These are phyloP conservation scores for Drosophila busckii DNA, from an alignment of 1,140 invertebrate species.

Conservation along the genomic window DNA sequence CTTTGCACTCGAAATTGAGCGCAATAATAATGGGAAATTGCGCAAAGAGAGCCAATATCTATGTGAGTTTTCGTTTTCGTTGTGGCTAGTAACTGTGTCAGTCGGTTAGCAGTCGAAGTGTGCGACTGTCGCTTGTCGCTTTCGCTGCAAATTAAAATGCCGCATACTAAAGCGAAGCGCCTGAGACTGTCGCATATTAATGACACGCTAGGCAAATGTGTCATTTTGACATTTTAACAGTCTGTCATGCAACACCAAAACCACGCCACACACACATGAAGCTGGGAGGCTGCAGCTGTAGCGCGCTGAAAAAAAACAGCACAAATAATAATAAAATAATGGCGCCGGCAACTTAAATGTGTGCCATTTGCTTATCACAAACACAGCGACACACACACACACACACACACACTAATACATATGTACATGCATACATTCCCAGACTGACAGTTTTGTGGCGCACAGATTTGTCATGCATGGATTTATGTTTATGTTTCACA, in stretches of 20 bases:
- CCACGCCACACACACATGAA: constrained; percentile 48
- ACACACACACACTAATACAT: constrained; percentile 10
- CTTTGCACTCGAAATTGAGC: constrained; percentile 27
- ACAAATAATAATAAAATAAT: constrained; percentile 22
- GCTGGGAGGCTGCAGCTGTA: constrained; percentile 57
- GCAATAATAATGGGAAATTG: constrained; percentile 54
- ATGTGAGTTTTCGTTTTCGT: constrained; percentile 21
- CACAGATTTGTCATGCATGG: constrained; percentile 72
- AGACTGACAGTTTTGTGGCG: constrained; percentile 60
- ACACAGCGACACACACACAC: constrained; percentile 8
- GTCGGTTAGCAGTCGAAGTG: constrained; percentile 70
- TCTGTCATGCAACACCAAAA: constrained; percentile 72
- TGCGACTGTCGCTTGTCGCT: constrained; percentile 28
- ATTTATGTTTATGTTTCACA: constrained; percentile 70
- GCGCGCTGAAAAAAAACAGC: constrained; percentile 3
- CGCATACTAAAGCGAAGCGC: constrained; percentile 17
- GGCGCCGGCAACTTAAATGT: constrained; percentile 56
- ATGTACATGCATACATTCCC: constrained; percentile 6
- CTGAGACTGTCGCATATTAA: constrained; percentile 68
- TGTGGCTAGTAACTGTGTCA: constrained; percentile 63
- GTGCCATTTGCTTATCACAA: constrained; percentile 68
- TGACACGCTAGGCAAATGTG: constrained; percentile 76
- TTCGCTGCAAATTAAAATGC: constrained; percentile 53
- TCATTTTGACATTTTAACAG: constrained; percentile 77
- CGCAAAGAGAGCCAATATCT: constrained; percentile 33